These are phyloP conservation scores for Mormyrops boulengeri DNA, from an alignment of 2,797 vertebrate genomes.

Conservation along the genomic window DNA sequence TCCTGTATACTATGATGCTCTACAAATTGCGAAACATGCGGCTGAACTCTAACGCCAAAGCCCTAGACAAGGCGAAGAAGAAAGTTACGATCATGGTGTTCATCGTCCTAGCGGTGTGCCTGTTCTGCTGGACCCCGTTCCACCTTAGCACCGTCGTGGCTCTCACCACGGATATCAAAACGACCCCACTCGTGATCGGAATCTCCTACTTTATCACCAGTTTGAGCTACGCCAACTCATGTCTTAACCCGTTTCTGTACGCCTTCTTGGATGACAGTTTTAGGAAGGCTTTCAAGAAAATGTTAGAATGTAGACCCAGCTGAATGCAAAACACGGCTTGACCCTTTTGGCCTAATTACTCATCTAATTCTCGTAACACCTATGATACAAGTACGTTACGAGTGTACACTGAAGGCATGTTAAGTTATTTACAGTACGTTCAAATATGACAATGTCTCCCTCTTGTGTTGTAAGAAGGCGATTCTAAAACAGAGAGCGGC, in stretches of 20 bases:
- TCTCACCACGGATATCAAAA: slow-evolving; percentile 73
- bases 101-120: slow-evolving; percentile 70
- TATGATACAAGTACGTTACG: neutral
- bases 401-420: neutral
- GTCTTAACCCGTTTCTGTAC: slow-evolving; percentile 76
- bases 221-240: slow-evolving; percentile 80
- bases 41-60: slow-evolving; percentile 72
- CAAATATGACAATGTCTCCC: slow-evolving; percentile 10
- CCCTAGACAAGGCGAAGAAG: slow-evolving; percentile 77
- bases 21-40: slow-evolving; percentile 71
- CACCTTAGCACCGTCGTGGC: slow-evolving; percentile 79
- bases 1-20: slow-evolving; percentile 73
- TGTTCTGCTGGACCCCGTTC: slow-evolving; percentile 81
- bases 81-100: slow-evolving; percentile 79
- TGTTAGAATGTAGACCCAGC: slow-evolving; percentile 64
- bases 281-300: slow-evolving; percentile 69
- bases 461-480: slow-evolving; percentile 10
- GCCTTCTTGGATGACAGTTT: slow-evolving; percentile 80
- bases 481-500: neutral
- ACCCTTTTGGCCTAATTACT: neutral
- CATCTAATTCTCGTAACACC: neutral
- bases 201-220: slow-evolving; percentile 80
- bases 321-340: slow-evolving; percentile 37
- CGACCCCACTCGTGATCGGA: slow-evolving; percentile 69
- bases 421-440: neutral